Percentiles rank a stretch among this genome's conserved stretches.
Conservation (phyloP, 2,797 vertebrate species). For the Thaleichthys pacificus region DNA sequence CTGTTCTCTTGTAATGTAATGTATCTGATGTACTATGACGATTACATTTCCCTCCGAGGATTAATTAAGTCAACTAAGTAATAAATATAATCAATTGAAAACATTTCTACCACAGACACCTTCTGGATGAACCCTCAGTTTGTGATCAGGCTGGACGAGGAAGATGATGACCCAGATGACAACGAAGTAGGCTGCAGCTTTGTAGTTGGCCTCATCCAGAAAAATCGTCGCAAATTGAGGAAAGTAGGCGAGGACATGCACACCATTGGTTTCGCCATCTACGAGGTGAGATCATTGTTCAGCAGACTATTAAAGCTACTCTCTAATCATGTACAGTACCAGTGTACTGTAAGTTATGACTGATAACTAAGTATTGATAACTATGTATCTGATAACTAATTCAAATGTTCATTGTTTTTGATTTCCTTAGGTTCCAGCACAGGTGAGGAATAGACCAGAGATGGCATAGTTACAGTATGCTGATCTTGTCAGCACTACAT, state of each 20-base stretch:
- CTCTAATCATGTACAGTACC: background rate
- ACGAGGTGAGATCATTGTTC: slow-evolving; percentile 62
- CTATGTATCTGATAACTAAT: background rate
- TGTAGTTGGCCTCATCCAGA: slow-evolving; percentile 87
- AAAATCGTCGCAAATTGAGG: slow-evolving; percentile 77
- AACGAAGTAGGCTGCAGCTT: slow-evolving; percentile 75
- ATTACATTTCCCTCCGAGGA: too few relatives aligned
- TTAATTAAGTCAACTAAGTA: background rate
- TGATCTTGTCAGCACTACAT: too few relatives aligned
- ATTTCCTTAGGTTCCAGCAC: slow-evolving; percentile 62
- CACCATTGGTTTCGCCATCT: slow-evolving; percentile 82
- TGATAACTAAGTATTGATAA: too few relatives aligned
- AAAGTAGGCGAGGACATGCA: slow-evolving; percentile 81
- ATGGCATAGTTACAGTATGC: background rate
- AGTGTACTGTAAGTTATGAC: background rate
- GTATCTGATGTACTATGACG: too few relatives aligned
- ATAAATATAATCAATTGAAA: background rate
- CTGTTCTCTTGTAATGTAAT: too few relatives aligned
- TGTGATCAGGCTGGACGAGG: slow-evolving; percentile 77
- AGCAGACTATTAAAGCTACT: background rate
- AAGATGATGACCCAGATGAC: slow-evolving; percentile 74
- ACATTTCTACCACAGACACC: slow-evolving; percentile 65
- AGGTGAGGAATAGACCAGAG: slow-evolving; percentile 60
- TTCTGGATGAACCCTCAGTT: slow-evolving; percentile 92
- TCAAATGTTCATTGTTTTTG: background rate